phyloP scores from a whole-genome alignment of 2,113 vertebrate species.

The Brachyistius frenatus region DNA sequence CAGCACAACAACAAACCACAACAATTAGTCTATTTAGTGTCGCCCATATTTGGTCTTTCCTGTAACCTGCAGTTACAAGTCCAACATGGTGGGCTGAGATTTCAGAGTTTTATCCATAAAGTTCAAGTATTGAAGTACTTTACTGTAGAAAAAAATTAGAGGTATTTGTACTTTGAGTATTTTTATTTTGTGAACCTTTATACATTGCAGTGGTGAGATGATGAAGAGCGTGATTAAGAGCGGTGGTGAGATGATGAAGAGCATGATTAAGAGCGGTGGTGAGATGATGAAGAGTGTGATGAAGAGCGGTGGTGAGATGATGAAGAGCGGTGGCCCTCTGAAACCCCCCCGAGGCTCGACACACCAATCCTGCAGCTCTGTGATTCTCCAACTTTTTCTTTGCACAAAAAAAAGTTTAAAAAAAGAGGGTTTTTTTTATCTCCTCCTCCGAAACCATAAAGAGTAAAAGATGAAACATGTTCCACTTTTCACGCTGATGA shows the following conservation, averaged over 20 bases:
- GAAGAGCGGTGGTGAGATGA: neutral
- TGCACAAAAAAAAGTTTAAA: no score
- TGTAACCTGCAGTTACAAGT: no score
- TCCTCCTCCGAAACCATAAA: neutral
- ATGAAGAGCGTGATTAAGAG: no score
- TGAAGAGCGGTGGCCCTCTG: constrained; percentile 23
- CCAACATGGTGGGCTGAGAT: no score
- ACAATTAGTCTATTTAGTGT: neutral
- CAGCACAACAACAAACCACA: neutral
- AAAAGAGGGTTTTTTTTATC: neutral
- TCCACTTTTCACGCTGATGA: neutral
- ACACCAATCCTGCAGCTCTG: neutral
- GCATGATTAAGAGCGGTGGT: neutral
- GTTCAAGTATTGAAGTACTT: no score
- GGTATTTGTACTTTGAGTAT: no score
- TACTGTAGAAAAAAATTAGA: no score
- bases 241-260: neutral
- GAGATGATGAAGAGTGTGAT: no score
- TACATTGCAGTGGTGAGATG: no score
- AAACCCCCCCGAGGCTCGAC: constrained; percentile 25
- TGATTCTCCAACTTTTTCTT: neutral
- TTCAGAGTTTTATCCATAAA: no score
- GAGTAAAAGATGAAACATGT: neutral
- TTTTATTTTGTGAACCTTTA: no score
- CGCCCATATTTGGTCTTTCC: no score